phyloP scores from a whole-genome alignment of 2,113 vertebrate genomes.

The Glareola pratincola region DNA sequence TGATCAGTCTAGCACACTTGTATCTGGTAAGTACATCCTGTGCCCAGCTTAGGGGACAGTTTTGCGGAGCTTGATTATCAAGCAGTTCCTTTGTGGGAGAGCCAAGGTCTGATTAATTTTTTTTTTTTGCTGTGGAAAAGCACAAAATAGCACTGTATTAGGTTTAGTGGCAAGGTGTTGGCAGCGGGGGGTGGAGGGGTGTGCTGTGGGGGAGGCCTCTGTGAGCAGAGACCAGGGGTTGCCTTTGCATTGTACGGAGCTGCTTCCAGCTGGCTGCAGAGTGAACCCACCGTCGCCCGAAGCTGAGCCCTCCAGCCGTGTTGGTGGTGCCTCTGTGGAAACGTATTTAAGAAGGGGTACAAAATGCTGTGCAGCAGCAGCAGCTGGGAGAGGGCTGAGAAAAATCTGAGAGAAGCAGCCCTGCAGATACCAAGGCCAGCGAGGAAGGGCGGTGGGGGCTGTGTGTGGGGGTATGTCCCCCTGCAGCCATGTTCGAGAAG shows the following conservation, averaged over 20 bases:
- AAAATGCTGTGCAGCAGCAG: neutral
- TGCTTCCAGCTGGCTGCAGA: neutral
- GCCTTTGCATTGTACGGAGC: neutral
- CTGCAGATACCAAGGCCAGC: neutral
- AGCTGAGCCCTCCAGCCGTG: neutral
- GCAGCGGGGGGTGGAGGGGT: neutral
- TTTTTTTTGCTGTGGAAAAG: neutral
- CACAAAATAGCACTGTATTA: neutral
- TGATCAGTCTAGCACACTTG: neutral
- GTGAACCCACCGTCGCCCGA: neutral
- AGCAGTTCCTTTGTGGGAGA: neutral
- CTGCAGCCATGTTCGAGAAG: neutral
- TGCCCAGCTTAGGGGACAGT: neutral
- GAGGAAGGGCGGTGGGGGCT: neutral
- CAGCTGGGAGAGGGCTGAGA: neutral
- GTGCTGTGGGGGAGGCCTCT: neutral
- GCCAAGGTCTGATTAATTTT: neutral
- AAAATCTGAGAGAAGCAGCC: neutral
- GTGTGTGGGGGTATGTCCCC: neutral
- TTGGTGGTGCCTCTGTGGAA: neutral
- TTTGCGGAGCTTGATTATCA: neutral
- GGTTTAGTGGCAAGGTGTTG: neutral
- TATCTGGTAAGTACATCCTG: neutral
- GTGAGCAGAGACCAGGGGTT: neutral
- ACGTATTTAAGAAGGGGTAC: neutral